These are phyloP conservation scores for Prionailurus bengalensis DNA, from an alignment of 2,113 vertebrate genomes.

Conservation along the genomic window DNA sequence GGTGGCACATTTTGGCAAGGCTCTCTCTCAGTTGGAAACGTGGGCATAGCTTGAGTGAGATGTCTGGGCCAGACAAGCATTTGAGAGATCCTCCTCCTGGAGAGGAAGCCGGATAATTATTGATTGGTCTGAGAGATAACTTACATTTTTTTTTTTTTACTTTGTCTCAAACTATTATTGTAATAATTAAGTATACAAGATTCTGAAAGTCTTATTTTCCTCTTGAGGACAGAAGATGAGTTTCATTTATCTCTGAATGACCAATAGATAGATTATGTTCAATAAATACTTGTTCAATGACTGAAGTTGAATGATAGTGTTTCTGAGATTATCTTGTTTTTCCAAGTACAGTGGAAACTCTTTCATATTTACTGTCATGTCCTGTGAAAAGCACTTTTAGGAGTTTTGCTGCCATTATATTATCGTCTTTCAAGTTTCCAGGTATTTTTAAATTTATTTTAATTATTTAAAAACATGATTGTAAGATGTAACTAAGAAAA, in stretches of 20 bases:
- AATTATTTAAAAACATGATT: constrained; percentile 24
- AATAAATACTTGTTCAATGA: not conserved
- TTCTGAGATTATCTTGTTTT: constrained; percentile 43
- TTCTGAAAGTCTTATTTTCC: constrained; percentile 36
- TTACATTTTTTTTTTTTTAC: constrained; percentile 31
- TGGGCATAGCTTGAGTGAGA: not conserved
- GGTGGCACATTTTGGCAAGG: not conserved
- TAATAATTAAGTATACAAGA: not conserved
- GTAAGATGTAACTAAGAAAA: constrained; percentile 1
- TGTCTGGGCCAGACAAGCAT: not conserved
- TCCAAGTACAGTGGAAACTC: not conserved
- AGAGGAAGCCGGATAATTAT: not conserved
- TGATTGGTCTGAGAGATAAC: not conserved
- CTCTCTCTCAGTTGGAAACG: not conserved
- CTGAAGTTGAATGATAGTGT: not conserved
- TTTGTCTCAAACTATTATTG: constrained; percentile 41
- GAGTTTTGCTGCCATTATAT: not conserved
- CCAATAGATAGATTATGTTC: not conserved
- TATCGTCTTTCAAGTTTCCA: not conserved
- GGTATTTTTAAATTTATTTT: not conserved
- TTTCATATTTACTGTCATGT: not conserved
- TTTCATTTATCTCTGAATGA: constrained; percentile 3
- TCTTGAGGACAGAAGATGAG: not conserved
- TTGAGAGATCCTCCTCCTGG: not conserved
- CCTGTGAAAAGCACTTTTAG: constrained; percentile 12